phyloP scores from a whole-genome alignment of 2,797 vertebrate genomes.

The Ptychadena robeensis region DNA sequence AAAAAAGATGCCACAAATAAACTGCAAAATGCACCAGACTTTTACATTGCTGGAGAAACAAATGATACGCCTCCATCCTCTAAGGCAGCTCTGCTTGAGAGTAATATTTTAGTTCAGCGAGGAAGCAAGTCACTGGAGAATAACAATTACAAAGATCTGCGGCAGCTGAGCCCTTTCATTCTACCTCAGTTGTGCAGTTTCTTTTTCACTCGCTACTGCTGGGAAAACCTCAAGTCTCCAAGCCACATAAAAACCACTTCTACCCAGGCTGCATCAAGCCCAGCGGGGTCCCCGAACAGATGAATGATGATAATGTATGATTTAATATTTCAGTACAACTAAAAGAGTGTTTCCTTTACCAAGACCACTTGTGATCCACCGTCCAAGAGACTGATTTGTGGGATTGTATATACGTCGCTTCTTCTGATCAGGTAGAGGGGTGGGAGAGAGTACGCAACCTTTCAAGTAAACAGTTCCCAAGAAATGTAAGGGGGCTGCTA shows the following conservation, averaged over 20 bases:
- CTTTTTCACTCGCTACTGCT: constrained; percentile 59
- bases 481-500: no score
- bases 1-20: constrained; percentile 40
- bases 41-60: constrained; percentile 63
- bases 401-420: neutral
- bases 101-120: constrained; percentile 65
- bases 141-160: constrained; percentile 68
- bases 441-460: neutral
- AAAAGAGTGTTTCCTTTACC: constrained; percentile 59
- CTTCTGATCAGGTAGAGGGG: neutral
- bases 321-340: constrained; percentile 60
- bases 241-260: constrained; percentile 43
- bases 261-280: constrained; percentile 42
- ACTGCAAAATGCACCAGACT: constrained; percentile 57
- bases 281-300: constrained; percentile 58
- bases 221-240: constrained; percentile 66
- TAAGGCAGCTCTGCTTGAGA: constrained; percentile 65
- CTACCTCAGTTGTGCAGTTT: constrained; percentile 51
- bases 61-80: constrained; percentile 65
- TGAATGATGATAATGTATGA: constrained; percentile 54
- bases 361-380: constrained; percentile 41
- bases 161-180: constrained; percentile 66
- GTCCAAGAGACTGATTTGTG: neutral
- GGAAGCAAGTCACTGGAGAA: constrained; percentile 68
- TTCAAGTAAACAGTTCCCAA: no score